A percentile compares a stretch with the other conserved stretches of the same genome.
These are phyloP conservation scores for Brenthis daphne DNA, from an alignment of 2,888 invertebrate species.

Conservation along the genomic window DNA sequence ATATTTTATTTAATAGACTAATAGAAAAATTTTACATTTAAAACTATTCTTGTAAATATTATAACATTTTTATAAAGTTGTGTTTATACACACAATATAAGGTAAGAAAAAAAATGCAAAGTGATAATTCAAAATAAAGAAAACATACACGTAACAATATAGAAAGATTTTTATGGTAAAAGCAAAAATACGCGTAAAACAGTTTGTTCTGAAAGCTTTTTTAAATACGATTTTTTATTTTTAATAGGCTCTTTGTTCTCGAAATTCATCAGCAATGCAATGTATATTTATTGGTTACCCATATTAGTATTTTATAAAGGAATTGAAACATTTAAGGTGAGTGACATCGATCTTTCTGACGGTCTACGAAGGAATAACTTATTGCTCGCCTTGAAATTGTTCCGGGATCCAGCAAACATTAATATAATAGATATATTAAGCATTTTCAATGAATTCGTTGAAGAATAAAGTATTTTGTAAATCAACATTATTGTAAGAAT, in stretches of 20 bases:
- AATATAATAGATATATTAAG: slow-evolving; percentile 18
- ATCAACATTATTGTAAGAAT: too few species aligned
- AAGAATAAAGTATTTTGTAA: too few species aligned
- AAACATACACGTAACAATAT: too few species aligned
- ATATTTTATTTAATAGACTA: too few species aligned
- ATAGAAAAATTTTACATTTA: too few species aligned
- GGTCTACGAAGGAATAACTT: slow-evolving; percentile 21
- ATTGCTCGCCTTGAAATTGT: slow-evolving; percentile 30
- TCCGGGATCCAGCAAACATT: slow-evolving; percentile 22
- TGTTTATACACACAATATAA: too few species aligned
- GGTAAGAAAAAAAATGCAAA: too few species aligned
- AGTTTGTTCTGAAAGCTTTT: background rate
- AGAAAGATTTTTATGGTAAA: too few species aligned
- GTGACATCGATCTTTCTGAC: slow-evolving; percentile 32
- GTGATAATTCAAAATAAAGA: too few species aligned
- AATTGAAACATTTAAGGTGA: slow-evolving; percentile 36
- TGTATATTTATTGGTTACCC: slow-evolving; percentile 34
- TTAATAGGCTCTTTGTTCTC: slow-evolving; percentile 32
- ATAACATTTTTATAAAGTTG: too few species aligned
- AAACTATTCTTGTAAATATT: too few species aligned
- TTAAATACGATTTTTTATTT: slow-evolving; percentile 11
- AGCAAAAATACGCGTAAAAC: slow-evolving; percentile 5
- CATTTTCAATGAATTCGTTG: background rate
- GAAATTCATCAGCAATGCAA: slow-evolving; percentile 23
- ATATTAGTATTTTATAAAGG: slow-evolving; percentile 34